These are phyloP conservation scores for Onychomys arenicola DNA, from an alignment of 2,797 vertebrate species.

Conservation along the genomic window DNA sequence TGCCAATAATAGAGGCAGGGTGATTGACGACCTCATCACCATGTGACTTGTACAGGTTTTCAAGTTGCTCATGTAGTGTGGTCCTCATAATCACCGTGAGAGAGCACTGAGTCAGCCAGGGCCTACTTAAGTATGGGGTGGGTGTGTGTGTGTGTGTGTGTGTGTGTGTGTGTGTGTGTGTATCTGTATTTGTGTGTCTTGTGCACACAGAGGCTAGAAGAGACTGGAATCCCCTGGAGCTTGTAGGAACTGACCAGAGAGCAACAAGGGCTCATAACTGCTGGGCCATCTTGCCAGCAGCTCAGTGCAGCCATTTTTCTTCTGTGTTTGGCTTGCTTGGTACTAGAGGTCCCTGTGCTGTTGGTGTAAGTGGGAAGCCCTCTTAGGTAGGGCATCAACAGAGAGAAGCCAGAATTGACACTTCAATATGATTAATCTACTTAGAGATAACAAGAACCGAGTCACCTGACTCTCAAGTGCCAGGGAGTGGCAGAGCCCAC, in stretches of 20 bases:
- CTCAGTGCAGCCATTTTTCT: background rate
- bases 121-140: background rate
- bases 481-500: background rate
- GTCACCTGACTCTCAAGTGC: background rate
- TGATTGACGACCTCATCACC: background rate
- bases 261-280: background rate
- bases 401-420: slow-evolving; percentile 24
- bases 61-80: background rate
- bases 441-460: background rate
- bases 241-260: background rate
- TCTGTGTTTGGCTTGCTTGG: slow-evolving; percentile 36
- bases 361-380: background rate
- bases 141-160: background rate
- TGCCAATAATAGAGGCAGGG: background rate
- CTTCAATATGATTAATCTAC: background rate
- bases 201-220: background rate
- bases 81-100: background rate
- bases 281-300: background rate
- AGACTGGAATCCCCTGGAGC: background rate
- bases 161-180: background rate
- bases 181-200: background rate
- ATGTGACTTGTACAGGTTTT: background rate
- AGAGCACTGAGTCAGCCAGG: background rate
- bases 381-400: slow-evolving; percentile 25
- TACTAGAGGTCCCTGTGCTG: slow-evolving; percentile 23